phyloP scores from a whole-genome alignment of 2,797 vertebrate species.

The Heliangelus exortis region DNA sequence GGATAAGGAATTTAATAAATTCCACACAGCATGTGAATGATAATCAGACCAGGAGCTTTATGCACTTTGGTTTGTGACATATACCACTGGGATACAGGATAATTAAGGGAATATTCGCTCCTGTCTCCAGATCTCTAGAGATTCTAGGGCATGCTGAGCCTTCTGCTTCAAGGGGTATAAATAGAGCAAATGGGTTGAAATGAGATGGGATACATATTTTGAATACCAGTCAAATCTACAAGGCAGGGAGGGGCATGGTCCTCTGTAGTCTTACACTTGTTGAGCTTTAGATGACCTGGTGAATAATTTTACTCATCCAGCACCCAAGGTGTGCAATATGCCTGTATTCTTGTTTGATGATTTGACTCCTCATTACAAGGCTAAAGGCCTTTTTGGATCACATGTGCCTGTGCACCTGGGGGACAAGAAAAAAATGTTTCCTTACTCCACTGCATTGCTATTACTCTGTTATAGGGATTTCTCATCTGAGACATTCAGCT shows the following conservation, averaged over 20 bases:
- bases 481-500: background rate
- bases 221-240: conserved; percentile 26
- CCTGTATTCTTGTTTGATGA: background rate
- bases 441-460: background rate
- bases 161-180: conserved; percentile 43
- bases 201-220: background rate
- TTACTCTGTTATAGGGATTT: background rate
- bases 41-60: conserved; percentile 56
- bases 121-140: conserved; percentile 19
- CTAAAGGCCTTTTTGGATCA: background rate
- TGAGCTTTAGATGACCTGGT: background rate
- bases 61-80: conserved; percentile 49
- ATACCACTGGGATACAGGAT: conserved; percentile 18
- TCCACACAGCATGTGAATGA: conserved; percentile 54
- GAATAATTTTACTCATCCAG: background rate
- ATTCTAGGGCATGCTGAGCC: conserved; percentile 7
- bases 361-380: background rate
- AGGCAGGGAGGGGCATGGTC: background rate
- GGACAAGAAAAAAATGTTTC: background rate
- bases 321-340: background rate
- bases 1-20: conserved; percentile 73
- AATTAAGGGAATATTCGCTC: conserved; percentile 60
- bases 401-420: background rate
- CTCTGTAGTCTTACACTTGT: background rate
- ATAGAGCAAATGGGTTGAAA: conserved; percentile 36